Evolutionary conservation across 2,113 vertebrate genomes (phyloP).

Genomic region (Bungarus multicinctus): DNA sequence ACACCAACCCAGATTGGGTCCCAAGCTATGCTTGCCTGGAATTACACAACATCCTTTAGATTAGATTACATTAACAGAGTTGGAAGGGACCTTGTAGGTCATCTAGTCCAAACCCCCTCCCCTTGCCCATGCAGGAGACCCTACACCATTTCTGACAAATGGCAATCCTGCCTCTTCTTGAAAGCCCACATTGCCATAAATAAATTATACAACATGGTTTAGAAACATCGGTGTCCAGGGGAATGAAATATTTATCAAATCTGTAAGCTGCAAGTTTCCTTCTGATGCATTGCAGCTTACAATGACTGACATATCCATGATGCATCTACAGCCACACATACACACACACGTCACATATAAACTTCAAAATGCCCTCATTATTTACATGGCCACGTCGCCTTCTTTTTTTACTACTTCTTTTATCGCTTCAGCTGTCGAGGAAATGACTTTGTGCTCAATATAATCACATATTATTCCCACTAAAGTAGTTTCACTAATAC

Average conservation of each 20-base stretch:
- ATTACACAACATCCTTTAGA: background rate
- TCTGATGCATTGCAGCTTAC: background rate
- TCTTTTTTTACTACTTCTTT: background rate
- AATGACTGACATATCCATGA: background rate
- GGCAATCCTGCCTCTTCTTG: too few relatives aligned
- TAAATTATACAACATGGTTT: too few relatives aligned
- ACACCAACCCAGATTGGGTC: too few relatives aligned
- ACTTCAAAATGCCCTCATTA: background rate
- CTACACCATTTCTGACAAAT: too few relatives aligned
- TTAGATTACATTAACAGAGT: too few relatives aligned
- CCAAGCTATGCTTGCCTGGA: background rate
- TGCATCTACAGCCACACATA: background rate
- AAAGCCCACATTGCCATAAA: too few relatives aligned
- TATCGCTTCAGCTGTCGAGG: background rate
- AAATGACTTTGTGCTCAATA: background rate
- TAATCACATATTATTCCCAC: background rate
- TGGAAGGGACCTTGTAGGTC: too few relatives aligned
- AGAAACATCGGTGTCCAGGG: background rate
- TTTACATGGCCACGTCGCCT: background rate
- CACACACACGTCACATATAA: background rate
- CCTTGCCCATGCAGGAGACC: too few relatives aligned
- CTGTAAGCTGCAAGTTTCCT: background rate
- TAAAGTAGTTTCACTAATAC: background rate
- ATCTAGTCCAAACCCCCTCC: too few relatives aligned
- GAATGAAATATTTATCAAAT: background rate